Percentiles rank a stretch among this genome's conserved stretches.
Conservation (phyloP, 1,140 invertebrate genomes). For the Planococcus citri region DNA sequence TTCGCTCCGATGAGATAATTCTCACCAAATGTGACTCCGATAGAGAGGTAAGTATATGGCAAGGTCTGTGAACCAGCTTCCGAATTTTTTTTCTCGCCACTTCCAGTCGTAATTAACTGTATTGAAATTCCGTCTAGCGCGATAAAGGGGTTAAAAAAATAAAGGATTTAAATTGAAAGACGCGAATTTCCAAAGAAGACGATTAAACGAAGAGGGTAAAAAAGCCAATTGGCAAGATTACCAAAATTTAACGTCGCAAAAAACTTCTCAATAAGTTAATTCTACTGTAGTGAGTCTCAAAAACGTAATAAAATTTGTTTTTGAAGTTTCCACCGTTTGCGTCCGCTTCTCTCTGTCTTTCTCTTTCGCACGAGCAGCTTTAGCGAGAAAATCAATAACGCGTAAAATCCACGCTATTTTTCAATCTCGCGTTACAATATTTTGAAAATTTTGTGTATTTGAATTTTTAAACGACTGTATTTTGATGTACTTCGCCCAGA, state of each 20-base stretch:
- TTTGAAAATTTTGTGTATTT: neutral
- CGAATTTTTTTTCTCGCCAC: too few species aligned
- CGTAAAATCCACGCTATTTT: neutral
- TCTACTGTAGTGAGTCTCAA: neutral
- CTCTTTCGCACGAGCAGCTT: neutral
- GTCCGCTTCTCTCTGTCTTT: too few species aligned
- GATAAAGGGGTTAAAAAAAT: too few species aligned
- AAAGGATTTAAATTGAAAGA: too few species aligned
- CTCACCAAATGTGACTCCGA: too few species aligned
- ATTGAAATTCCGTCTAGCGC: too few species aligned
- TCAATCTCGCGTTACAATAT: neutral
- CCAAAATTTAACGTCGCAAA: neutral
- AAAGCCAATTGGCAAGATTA: neutral
- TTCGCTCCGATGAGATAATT: too few species aligned
- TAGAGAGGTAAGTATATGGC: too few species aligned
- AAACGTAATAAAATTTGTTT: constrained; percentile 8
- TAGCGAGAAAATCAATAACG: neutral
- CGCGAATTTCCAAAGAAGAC: too few species aligned
- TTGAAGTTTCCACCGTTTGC: neutral
- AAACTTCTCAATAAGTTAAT: neutral
- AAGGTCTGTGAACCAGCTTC: too few species aligned
- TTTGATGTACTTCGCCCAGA: too few species aligned
- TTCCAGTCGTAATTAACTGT: too few species aligned
- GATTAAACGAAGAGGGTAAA: neutral
- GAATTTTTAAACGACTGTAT: neutral